A percentile compares a stretch with the other conserved stretches of the same genome.
Conservation (phyloP, 2,888 invertebrate species). For the Strigamia maritima region DNA sequence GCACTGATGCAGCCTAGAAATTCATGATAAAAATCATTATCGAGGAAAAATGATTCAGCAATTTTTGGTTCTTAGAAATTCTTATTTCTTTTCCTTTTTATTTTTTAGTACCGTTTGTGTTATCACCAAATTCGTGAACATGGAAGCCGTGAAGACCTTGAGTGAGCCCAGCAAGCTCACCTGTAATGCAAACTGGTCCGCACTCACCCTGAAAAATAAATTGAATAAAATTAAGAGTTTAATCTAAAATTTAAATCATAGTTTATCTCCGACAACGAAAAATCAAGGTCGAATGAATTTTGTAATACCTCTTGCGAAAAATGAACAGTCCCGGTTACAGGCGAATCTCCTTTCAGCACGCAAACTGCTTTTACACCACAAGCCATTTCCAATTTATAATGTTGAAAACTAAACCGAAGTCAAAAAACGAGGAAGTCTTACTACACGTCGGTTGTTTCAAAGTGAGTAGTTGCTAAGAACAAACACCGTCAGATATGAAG, state of each 20-base stretch:
- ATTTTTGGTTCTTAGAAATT: neutral
- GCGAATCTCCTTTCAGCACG: neutral
- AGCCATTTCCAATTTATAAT: neutral
- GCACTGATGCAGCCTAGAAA: conserved; percentile 76
- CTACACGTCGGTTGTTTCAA: no score
- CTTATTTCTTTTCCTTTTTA: neutral
- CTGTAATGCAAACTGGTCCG: conserved; percentile 60
- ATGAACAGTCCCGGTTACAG: neutral
- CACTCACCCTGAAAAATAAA: conserved; percentile 57
- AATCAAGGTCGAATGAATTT: neutral
- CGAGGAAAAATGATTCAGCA: neutral
- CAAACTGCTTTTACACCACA: conserved; percentile 5
- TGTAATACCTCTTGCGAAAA: neutral
- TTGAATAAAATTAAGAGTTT: neutral
- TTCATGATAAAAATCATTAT: neutral
- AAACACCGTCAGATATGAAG: no score
- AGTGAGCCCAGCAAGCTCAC: conserved; percentile 73
- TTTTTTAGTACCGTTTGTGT: conserved; percentile 68
- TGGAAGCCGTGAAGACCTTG: conserved; percentile 86
- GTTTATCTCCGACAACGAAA: no score
- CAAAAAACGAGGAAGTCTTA: no score
- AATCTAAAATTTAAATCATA: neutral
- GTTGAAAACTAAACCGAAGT: no score
- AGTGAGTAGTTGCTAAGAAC: no score
- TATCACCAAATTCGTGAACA: conserved; percentile 94